Conservation (phyloP, 2,797 vertebrate genomes). For the Varecia variegata region DNA sequence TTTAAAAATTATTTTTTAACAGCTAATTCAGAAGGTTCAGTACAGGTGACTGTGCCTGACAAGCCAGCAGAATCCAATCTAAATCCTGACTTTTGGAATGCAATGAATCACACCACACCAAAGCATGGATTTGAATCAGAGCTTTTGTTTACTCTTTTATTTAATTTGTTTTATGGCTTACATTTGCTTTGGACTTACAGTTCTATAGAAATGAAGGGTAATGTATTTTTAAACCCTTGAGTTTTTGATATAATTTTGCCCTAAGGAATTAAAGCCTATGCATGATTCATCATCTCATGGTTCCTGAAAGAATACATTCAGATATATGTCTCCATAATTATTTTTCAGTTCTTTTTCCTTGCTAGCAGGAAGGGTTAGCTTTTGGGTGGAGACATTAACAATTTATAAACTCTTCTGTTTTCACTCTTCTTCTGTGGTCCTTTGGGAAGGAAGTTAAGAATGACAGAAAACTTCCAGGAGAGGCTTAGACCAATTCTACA, state of each 20-base stretch:
- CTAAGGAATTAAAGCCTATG: slow-evolving; percentile 35
- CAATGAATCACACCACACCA: slow-evolving; percentile 80
- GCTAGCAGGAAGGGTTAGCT: neutral
- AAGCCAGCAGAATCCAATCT: neutral
- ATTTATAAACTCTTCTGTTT: neutral
- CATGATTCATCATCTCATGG: slow-evolving; percentile 8
- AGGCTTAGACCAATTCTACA: slow-evolving; percentile 45
- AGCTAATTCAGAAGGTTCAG: neutral
- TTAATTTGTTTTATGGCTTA: slow-evolving; percentile 60
- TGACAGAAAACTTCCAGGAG: slow-evolving; percentile 48
- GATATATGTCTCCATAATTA: slow-evolving; percentile 9
- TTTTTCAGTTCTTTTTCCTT: slow-evolving; percentile 49
- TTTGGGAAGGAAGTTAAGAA: slow-evolving; percentile 64
- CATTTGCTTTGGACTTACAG: slow-evolving; percentile 58
- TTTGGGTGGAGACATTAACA: slow-evolving; percentile 6
- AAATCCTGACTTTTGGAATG: slow-evolving; percentile 47
- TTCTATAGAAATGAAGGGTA: slow-evolving; percentile 34
- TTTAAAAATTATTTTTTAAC: slow-evolving; percentile 3
- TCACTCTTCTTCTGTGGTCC: slow-evolving; percentile 13
- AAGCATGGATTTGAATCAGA: slow-evolving; percentile 60
- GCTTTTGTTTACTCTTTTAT: slow-evolving; percentile 62
- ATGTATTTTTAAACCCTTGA: slow-evolving; percentile 46
- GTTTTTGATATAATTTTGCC: slow-evolving; percentile 42
- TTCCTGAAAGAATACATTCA: slow-evolving; percentile 17
- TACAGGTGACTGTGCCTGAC: neutral